Base-by-base conservation (phyloP, 1,140 invertebrate genomes). In the Lordiphosa clarofinis region DNA sequence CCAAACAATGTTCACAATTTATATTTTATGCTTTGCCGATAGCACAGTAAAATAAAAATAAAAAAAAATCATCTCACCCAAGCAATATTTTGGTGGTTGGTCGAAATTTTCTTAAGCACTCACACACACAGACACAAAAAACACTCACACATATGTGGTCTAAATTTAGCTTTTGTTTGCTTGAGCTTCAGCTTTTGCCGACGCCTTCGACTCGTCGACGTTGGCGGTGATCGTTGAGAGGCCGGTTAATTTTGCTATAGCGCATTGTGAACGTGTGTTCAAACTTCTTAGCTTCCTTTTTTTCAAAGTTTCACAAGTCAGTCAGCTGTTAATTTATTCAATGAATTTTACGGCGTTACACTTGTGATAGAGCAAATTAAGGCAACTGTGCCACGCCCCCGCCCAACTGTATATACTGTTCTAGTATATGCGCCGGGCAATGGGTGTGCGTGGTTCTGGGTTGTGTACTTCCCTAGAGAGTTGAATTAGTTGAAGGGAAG, bases 331-430 rank as follows among this genome's bases (percentile, higher is more conserved):
- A 56, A 69, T 64, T 78, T 87, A 69, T 56, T 47, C 15, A 68
- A 59, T 64, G 56, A 70, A 72, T 73, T 81, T 49, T 40, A 82
- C 47, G 65, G 86, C 86, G 86, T 88, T 88, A 88, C 86, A 88
- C 86, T 87, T 86, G 86, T 88, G 86, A 87, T 86, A 88, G 65
- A 88, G 56, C n/a, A 87, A 82, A 53, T 68, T 71, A 52, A 56
- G 62, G 72, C 76, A 52, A 19, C 46, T 84, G 76, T 69, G 59
- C 42, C 63, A 68, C 63, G 56, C 78, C 76, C 62, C 55, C 57
- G 76, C 62, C 24, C 56, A 82, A 54, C 42, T 82, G 78, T 68
- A 68, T 39, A 24, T 63, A 86, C 86, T 88, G 81, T 88, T 88
- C 86, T 88, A 86, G 86, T 84, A 76, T 37, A 33, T 54, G 37